phyloP scores from a whole-genome alignment of 2,888 invertebrate species.

The Drosophila maculinotata region DNA sequence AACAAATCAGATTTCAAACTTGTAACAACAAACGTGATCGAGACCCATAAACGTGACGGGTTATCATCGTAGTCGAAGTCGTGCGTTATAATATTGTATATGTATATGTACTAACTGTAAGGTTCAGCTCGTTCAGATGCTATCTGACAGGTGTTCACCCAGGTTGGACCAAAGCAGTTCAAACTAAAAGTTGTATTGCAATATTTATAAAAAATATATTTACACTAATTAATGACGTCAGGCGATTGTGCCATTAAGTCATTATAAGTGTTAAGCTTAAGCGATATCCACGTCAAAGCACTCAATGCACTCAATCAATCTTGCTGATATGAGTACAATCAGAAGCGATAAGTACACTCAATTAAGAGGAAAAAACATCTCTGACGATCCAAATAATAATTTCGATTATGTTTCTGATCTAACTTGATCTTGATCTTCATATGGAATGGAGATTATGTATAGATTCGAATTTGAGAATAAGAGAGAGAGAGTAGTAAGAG shows the following conservation, averaged over 20 bases:
- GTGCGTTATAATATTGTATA: constrained; percentile 14
- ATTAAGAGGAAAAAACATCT: too few relatives aligned
- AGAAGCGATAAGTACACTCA: too few relatives aligned
- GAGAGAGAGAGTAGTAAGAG: too few relatives aligned
- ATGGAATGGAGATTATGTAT: too few relatives aligned
- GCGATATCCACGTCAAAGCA: too few relatives aligned
- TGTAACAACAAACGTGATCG: constrained; percentile 16
- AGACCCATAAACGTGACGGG: constrained; percentile 54
- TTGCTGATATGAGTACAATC: background rate
- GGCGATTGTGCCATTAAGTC: background rate
- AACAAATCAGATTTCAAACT: constrained; percentile 1
- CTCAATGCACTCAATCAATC: too few relatives aligned
- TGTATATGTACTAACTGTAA: too few relatives aligned
- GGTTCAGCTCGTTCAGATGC: too few relatives aligned
- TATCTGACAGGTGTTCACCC: constrained; percentile 57
- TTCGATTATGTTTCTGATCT: too few relatives aligned
- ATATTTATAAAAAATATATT: constrained; percentile 32
- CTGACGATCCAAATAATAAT: too few relatives aligned
- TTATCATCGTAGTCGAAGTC: constrained; percentile 22
- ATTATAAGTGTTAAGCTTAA: background rate
- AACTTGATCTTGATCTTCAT: too few relatives aligned
- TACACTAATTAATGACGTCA: constrained; percentile 64
- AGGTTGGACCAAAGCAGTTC: constrained; percentile 30
- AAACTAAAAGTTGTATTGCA: constrained; percentile 19
- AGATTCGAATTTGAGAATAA: too few relatives aligned